Evolutionary conservation across 2,113 vertebrate species (phyloP).

Genomic region (Orcinus orca): DNA sequence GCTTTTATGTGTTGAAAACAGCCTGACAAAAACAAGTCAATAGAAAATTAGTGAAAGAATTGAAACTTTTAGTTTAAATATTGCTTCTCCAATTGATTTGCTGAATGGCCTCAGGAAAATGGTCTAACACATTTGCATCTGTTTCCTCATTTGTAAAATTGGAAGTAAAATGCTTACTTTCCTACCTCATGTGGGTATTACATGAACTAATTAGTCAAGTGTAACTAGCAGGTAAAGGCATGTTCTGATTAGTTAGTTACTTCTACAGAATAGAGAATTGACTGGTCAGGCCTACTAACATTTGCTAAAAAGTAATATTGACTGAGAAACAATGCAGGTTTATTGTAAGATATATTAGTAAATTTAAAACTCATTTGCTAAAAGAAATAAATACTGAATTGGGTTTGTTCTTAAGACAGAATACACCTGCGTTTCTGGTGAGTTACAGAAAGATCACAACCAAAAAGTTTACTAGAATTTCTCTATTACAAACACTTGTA

Average conservation of each 20-base stretch:
- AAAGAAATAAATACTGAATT: background rate
- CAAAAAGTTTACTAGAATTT: background rate
- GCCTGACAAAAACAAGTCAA: background rate
- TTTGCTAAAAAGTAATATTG: slow-evolving; percentile 24
- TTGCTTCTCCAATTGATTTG: slow-evolving; percentile 22
- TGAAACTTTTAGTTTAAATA: slow-evolving; percentile 19
- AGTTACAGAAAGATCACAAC: background rate
- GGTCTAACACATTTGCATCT: background rate
- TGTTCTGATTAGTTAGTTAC: background rate
- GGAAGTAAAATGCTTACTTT: slow-evolving; percentile 50
- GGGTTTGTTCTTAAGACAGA: background rate
- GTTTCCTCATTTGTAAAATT: slow-evolving; percentile 41
- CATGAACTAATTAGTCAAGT: slow-evolving; percentile 24
- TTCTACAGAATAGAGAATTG: background rate
- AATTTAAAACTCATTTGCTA: slow-evolving; percentile 19
- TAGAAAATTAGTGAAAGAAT: background rate
- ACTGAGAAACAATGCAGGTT: background rate
- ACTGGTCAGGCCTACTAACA: background rate
- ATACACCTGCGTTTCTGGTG: background rate
- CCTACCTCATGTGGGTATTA: background rate
- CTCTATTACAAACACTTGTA: background rate
- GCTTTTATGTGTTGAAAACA: background rate
- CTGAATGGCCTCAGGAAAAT: background rate
- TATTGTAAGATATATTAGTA: background rate
- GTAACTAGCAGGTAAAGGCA: background rate